phyloP scores from a whole-genome alignment of 2,113 vertebrate species.

The Balaenoptera acutorostrata region DNA sequence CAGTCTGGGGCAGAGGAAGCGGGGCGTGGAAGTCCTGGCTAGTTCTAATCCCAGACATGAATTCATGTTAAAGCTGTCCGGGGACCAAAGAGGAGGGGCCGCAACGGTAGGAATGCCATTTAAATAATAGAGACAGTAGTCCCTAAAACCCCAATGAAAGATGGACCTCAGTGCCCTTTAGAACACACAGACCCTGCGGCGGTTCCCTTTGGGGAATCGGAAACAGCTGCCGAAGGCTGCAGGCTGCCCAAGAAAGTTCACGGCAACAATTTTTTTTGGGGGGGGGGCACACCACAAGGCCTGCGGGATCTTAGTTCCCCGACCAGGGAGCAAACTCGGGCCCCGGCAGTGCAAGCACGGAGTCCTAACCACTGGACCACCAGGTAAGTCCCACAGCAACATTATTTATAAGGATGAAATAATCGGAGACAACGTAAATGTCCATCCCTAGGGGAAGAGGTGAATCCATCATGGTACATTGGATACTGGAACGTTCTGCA shows the following conservation, averaged over 20 bases:
- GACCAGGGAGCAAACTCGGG: neutral
- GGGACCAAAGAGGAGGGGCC: neutral
- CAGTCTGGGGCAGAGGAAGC: neutral
- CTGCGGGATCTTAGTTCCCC: neutral
- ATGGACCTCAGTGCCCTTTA: neutral
- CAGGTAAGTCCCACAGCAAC: fast-evolving
- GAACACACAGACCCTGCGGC: no score
- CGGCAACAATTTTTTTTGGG: fast-evolving
- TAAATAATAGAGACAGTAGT: neutral
- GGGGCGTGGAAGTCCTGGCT: neutral
- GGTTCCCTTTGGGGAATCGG: neutral
- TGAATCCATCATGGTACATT: fast-evolving
- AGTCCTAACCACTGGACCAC: neutral
- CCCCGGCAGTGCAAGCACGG: fast-evolving
- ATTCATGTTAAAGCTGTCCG: neutral
- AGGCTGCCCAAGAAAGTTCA: neutral
- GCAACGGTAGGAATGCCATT: fast-evolving
- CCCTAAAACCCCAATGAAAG: neutral
- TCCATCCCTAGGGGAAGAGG: neutral
- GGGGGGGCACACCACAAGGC: neutral
- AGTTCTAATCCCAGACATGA: neutral
- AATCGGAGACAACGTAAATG: fast-evolving
- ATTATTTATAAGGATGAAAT: fast-evolving
- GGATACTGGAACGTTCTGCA: neutral
- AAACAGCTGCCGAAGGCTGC: neutral